Evolutionary conservation across 2,113 vertebrate genomes (phyloP).

Genomic region (Hydrolagus affinis): DNA sequence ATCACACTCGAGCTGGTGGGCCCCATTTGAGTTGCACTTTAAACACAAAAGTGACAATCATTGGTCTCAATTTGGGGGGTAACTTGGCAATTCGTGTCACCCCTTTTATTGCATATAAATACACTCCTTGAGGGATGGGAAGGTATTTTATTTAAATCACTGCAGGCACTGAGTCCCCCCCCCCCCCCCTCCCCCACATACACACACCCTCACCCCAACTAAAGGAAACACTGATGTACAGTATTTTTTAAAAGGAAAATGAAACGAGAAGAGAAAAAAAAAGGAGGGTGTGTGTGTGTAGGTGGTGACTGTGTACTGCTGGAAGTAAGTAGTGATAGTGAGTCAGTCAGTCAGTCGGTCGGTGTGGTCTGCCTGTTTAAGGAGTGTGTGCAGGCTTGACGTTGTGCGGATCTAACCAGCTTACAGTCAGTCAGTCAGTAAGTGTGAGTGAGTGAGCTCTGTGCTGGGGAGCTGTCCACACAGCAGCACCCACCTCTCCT

Average conservation of each 20-base stretch:
- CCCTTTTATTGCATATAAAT: too few relatives aligned
- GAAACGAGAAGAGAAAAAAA: too few relatives aligned
- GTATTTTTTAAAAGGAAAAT: too few relatives aligned
- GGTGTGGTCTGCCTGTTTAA: background rate
- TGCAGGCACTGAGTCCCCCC: background rate
- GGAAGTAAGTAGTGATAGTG: background rate
- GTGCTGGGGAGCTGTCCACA: slow-evolving; percentile 26
- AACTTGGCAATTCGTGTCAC: too few relatives aligned
- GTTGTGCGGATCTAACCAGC: slow-evolving; percentile 25
- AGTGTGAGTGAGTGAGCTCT: background rate
- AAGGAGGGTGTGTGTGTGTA: background rate
- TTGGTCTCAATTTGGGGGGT: too few relatives aligned
- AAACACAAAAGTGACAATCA: background rate
- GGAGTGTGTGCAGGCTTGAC: background rate
- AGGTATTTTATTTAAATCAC: background rate
- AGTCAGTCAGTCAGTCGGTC: background rate
- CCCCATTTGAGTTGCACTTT: background rate
- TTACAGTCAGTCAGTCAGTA: background rate
- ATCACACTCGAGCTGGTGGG: background rate
- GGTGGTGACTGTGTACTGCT: background rate
- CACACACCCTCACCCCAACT: too few relatives aligned
- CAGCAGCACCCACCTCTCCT: background rate
- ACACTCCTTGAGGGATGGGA: too few relatives aligned
- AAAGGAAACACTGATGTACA: background rate
- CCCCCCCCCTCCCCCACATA: background rate